phyloP scores from a whole-genome alignment of 2,797 vertebrate genomes.

The Chelidonichthys spinosus region DNA sequence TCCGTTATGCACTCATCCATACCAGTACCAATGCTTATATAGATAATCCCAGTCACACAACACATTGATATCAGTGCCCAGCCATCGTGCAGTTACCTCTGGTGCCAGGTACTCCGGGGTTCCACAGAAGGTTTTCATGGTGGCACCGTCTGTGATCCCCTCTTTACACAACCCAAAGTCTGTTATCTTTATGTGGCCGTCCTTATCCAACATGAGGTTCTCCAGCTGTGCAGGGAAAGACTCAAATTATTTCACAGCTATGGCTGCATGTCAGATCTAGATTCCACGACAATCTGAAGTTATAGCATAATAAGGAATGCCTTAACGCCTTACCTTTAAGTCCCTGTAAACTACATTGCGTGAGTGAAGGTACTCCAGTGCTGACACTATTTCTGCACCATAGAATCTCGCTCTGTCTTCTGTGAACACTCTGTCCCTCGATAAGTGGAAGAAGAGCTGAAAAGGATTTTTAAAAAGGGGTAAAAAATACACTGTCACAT shows the following conservation, averaged over 20 bases:
- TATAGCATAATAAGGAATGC: background rate
- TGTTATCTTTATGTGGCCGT: slow-evolving; percentile 96
- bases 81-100: slow-evolving; percentile 82
- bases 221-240: slow-evolving; percentile 86
- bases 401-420: slow-evolving; percentile 95
- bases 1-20: background rate
- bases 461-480: slow-evolving; percentile 11
- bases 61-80: background rate
- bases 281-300: background rate
- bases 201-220: slow-evolving; percentile 97
- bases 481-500: no score
- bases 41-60: background rate
- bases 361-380: slow-evolving; percentile 95
- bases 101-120: slow-evolving; percentile 96
- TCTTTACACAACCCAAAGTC: slow-evolving; percentile 98
- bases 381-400: slow-evolving; percentile 95
- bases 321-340: slow-evolving; percentile 87
- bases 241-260: slow-evolving; percentile 10
- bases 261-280: background rate
- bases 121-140: slow-evolving; percentile 97
- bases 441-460: slow-evolving; percentile 95
- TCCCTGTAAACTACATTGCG: slow-evolving; percentile 95
- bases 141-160: slow-evolving; percentile 93
- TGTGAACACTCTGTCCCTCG: slow-evolving; percentile 93
- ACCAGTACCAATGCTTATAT: background rate